These are phyloP conservation scores for Parazoanthus swiftii DNA, from an alignment of 92 coral and sea anemone species.

Conservation along the genomic window DNA sequence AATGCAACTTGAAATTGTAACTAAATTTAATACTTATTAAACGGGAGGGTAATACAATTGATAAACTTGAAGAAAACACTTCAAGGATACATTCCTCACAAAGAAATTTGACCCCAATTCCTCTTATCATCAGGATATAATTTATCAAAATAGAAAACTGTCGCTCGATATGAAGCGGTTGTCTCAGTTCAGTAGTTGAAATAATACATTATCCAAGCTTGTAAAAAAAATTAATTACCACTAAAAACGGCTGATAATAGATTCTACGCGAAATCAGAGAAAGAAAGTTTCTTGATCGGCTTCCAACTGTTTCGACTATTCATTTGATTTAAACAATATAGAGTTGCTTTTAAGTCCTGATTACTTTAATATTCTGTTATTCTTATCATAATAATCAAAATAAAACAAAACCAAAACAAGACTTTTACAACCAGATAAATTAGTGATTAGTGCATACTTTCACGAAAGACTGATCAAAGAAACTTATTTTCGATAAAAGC, in stretches of 20 bases:
- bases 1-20: conserved; percentile 34
- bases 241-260: background rate
- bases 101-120: conserved; percentile 31
- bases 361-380: background rate
- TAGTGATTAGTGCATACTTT: background rate
- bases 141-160: background rate
- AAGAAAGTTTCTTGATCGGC: background rate
- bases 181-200: background rate
- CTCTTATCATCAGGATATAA: background rate
- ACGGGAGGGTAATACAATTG: conserved; percentile 1
- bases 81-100: conserved; percentile 9
- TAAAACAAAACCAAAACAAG: conserved; percentile 1
- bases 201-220: background rate
- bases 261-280: background rate
- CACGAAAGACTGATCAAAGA: background rate
- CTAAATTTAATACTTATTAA: conserved; percentile 23
- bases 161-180: background rate
- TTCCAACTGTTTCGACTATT: background rate
- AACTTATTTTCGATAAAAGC: background rate
- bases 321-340: background rate
- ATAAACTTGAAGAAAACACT: conserved; percentile 24
- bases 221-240: background rate
- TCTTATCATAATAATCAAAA: conserved; percentile 5
- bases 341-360: conserved; percentile 2
- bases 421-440: conserved; percentile 1